Base-by-base conservation (phyloP, 2,797 vertebrate species). In the Enteromius mattozi region DNA sequence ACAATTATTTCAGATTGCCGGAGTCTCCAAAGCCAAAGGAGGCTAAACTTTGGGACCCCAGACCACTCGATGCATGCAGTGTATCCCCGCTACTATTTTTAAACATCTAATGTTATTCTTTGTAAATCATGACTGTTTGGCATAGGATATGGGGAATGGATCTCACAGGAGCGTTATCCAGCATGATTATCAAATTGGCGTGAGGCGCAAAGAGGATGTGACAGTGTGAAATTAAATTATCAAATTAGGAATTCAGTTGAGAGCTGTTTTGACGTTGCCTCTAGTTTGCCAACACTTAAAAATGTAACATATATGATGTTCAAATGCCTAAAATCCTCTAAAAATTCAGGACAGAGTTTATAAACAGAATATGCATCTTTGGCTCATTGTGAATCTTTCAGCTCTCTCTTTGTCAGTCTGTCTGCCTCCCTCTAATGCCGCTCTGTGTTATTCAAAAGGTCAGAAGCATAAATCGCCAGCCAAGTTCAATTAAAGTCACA, bases 401-500 rank as follows among this genome's bases (percentile, higher is more conserved):
- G 35, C 21, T 87, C 30, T 82, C 45, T 78, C 17, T 59, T n/a
- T n/a, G 13, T 71, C 42, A 69, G 40, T 45, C 47, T 37, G 47
- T 74, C 74, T 84, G 21, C 79, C 37, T 63, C 66, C 63, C 35
- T 71, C 61, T 80, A 66, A 69, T 42, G 72, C 37, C 70, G 10
- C 45, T 66, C 69, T 86, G 80, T 84, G 75, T 84, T 56, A 76
- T 82, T 61, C 10, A 42, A 82, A 89, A 87, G 84, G 87, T 87
- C 89, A 83, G 69, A 69, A 80, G 65, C 30, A 81, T 86, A 83
- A 83, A 88, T 78, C 76, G 47, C 21, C n/a, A 77, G 78, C 66
- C 47, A 77, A 66, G 35, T 83, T 88, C 78, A 81, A 88, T 88
- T 86, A 86, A 77, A 75, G 61, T 78, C 54, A 61, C 35, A 54